Evolutionary conservation across 2,888 invertebrate genomes (phyloP), one percentile per base, ranked within the genome.

Genomic region (Aphelenchoides bicaudatus): DNA sequence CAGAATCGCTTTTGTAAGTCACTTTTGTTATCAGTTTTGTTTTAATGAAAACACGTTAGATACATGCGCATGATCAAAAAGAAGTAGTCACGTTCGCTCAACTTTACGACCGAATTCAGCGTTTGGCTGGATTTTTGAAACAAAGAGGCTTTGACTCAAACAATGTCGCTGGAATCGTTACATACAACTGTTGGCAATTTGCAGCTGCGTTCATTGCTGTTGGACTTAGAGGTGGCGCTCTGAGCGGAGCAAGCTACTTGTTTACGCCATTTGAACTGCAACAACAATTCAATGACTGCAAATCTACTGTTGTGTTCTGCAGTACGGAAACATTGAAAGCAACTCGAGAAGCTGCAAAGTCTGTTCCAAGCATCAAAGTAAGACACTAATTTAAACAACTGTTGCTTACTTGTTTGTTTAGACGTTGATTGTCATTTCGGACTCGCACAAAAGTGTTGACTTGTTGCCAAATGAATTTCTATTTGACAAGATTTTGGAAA

Each of bases 381-480:
- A 43, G 43, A n/a, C n/a, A n/a, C n/a, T n/a, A n/a, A n/a, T n/a
- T 43, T 8, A 6, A 43, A 8, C 10, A 25, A 6, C 10, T 8
- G 25, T 6, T 21, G 23, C 51, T 10, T 4, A 10, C 16, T 10
- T 16, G 16, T 28, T 55, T 53, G 2, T n/a, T n/a, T 8, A 55
- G 55, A 55, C 49, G 30, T 16, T 55, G n/a, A 19, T 55, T 28
- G 51, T 55, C 16, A 31, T 55, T 3, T 13, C 34, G n/a, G 25
- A 13, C 21, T 39, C 6, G 31, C n/a, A 25, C 6, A 47, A 56
- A 28, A 30, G 25, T 28, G 6, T 27, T 61, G 56, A 81, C 87
- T 84, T 84, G 87, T 2, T 84, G 84, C 16, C 67, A 27, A 54
- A 56, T 16, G 58, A 47, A n/a, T 27, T 63, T 6, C 31, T 25